These are phyloP conservation scores for Brachionus asplanchnoidis DNA, from an alignment of 1,140 invertebrate species.

Conservation along the genomic window DNA sequence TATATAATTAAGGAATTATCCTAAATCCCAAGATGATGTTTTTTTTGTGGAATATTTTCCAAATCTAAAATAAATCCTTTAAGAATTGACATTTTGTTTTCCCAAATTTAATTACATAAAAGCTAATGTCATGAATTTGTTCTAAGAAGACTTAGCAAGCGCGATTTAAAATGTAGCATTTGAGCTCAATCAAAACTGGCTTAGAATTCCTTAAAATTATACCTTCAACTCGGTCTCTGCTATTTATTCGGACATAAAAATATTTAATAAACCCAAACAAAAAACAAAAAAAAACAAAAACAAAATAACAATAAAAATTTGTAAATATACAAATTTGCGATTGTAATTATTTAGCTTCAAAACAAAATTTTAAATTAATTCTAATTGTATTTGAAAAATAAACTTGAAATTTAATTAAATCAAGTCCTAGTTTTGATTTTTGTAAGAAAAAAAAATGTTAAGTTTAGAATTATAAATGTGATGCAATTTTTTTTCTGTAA, in stretches of 20 bases:
- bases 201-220: not conserved
- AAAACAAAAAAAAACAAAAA: not conserved
- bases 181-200: not conserved
- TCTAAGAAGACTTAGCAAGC: not conserved
- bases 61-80: not conserved
- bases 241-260: not conserved
- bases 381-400: not conserved
- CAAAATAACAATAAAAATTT: not conserved
- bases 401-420: not conserved
- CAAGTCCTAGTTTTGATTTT: not conserved
- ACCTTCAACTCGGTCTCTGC: not conserved
- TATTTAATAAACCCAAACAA: not conserved
- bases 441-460: not conserved
- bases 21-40: not conserved
- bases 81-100: not conserved
- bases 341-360: not conserved
- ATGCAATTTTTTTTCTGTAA: not conserved
- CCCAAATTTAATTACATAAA: not conserved
- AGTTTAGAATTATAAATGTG: not conserved
- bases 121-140: not conserved
- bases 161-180: not conserved
- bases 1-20: not conserved
- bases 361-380: not conserved
- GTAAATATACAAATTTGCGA: not conserved
- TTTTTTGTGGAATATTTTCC: not conserved